These are phyloP conservation scores for Aphodius granarius DNA, from an alignment of 2,888 invertebrate species.

Conservation along the genomic window DNA sequence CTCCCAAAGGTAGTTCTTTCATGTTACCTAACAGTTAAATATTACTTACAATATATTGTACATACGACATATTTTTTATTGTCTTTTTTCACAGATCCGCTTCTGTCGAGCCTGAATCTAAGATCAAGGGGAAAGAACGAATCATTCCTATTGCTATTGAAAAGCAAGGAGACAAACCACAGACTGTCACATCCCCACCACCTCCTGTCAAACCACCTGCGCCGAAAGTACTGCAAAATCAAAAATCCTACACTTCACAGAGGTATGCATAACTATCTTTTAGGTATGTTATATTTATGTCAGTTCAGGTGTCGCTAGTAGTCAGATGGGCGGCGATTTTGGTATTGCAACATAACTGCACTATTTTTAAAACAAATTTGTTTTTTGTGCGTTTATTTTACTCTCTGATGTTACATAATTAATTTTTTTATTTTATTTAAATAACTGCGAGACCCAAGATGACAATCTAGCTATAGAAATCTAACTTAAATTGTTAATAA, in stretches of 20 bases:
- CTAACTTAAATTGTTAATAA: too few species aligned
- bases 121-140: constrained; percentile 59
- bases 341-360: too few species aligned
- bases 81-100: constrained; percentile 52
- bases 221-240: constrained; percentile 55
- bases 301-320: too few species aligned
- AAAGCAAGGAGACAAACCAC: constrained; percentile 45
- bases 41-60: background rate
- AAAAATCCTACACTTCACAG: constrained; percentile 53
- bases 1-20: constrained; percentile 37
- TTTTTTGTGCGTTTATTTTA: too few species aligned
- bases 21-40: too few species aligned
- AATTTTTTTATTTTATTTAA: too few species aligned
- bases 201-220: constrained; percentile 54
- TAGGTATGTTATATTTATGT: too few species aligned
- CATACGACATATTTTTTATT: background rate
- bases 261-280: constrained; percentile 41
- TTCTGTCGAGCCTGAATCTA: constrained; percentile 58
- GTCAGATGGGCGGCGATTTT: too few species aligned
- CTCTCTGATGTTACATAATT: too few species aligned
- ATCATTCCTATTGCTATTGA: constrained; percentile 68
- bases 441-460: too few species aligned
- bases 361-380: too few species aligned
- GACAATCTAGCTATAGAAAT: too few species aligned
- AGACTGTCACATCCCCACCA: constrained; percentile 45